phyloP scores from a whole-genome alignment of 2,797 vertebrate genomes.

The Pagetopsis macropterus region DNA sequence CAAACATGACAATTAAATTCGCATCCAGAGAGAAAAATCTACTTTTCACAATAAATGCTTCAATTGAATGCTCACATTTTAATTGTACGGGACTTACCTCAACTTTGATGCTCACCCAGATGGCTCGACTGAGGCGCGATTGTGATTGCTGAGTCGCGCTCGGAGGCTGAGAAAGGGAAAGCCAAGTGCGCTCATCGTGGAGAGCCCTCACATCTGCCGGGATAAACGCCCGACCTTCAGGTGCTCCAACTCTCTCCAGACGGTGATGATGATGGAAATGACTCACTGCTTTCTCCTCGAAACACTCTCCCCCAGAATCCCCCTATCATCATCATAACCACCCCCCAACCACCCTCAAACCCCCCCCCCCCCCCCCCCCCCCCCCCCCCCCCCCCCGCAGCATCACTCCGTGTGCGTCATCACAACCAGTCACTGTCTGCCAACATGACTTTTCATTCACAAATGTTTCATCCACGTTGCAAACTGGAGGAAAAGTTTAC shows the following conservation, averaged over 20 bases:
- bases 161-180: constrained; percentile 9
- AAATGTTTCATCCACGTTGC: constrained; percentile 34
- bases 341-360: constrained; percentile 22
- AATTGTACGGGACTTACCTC: constrained; percentile 60
- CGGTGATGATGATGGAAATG: constrained; percentile 62
- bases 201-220: constrained; percentile 46
- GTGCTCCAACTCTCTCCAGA: constrained; percentile 61
- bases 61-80: not conserved
- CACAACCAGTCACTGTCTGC: constrained; percentile 43
- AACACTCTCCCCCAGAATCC: constrained; percentile 5
- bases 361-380: constrained; percentile 44
- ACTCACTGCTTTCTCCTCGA: constrained; percentile 54
- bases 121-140: not conserved
- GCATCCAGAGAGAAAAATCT: not conserved
- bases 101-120: constrained; percentile 59
- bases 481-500: constrained; percentile 5
- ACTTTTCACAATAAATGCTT: not conserved
- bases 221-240: constrained; percentile 43
- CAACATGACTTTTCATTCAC: constrained; percentile 48
- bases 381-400: constrained; percentile 46
- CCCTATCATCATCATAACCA: not conserved
- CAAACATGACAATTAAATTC: not conserved
- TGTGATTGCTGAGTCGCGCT: constrained; percentile 19
- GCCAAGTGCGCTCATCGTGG: constrained; percentile 53
- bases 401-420: constrained; percentile 74